Base-by-base conservation (phyloP, 2,888 invertebrate genomes). In the Athripsodes cinereus region DNA sequence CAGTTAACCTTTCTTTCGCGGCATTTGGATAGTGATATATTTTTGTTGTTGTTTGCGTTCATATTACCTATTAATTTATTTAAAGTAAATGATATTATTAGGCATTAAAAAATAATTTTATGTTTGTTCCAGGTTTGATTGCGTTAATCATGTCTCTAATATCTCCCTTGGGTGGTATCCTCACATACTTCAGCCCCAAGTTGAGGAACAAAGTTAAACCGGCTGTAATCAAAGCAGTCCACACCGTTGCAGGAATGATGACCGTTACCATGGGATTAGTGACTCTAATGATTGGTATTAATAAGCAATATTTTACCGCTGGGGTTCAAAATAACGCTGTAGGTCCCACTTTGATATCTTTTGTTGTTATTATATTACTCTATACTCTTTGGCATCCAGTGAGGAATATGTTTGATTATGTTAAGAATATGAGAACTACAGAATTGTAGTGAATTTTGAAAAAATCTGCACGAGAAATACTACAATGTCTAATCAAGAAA, bases 201-300 rank as follows among this genome's bases (percentile, higher is more conserved):
- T 73, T 82, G 2, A 74, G 79, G 1, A 67, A 79, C 47, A 67
- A 72, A 67, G 81, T 59, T 75, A 74, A 58, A 79, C 77, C 34
- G 75, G 79, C 18, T 72, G 76, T 1, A 65, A 22, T 75, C 19
- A 81, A 81, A 64, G 76, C 80, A 10, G 60, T 76, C 11, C 82
- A 82, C 67, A 71, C 81, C 58, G 70, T 77, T n/a, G 70, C 81
- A 1, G 82, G 81, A 10, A 69, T 78, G 11, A 69, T 73, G 50
- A 76, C 81, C 1, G 68, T 81, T 34, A 68, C 71, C 10, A 73
- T 81, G 69, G 82, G 82, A 1, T 80, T 82, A 64, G 68, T 75
- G 0, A 71, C 77, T 0, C 72, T 78, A 64, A 66, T 67, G 0
- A 69, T 78, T 59, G 79, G 78, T 5, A 74, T 78, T 66, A 72